phyloP scores from a whole-genome alignment of 1,140 invertebrate genomes.

The Drosophila sulfurigaster region DNA sequence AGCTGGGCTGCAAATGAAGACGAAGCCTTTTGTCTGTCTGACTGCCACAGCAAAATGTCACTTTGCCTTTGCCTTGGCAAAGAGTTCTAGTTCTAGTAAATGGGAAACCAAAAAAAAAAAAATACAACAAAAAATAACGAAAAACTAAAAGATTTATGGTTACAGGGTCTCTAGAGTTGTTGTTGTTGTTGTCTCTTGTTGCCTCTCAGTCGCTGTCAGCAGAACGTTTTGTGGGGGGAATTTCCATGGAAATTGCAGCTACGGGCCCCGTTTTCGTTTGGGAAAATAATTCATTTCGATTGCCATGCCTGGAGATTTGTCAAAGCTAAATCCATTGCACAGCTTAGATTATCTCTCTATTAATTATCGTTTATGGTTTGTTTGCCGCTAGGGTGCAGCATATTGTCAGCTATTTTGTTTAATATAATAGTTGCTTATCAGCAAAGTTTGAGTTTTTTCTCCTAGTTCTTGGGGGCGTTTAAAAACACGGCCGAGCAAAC shows the following conservation, averaged over 20 bases:
- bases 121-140: constrained; percentile 5
- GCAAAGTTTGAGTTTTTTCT: not conserved
- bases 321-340: constrained; percentile 50
- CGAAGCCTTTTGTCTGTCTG: constrained; percentile 39
- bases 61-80: constrained; percentile 4
- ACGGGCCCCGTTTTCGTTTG: constrained; percentile 45
- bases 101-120: constrained; percentile 8
- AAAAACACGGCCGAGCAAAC: constrained; percentile 49
- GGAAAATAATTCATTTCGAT: constrained; percentile 82
- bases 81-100: constrained; percentile 55
- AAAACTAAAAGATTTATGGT: constrained; percentile 71
- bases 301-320: constrained; percentile 58
- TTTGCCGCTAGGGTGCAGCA: constrained; percentile 63
- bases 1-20: constrained; percentile 52
- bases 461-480: constrained; percentile 36
- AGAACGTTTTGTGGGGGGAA: constrained; percentile 29
- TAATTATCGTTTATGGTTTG: constrained; percentile 82
- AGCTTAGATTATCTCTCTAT: constrained; percentile 80
- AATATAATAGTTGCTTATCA: constrained; percentile 57
- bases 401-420: constrained; percentile 35
- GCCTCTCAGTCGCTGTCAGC: constrained; percentile 43
- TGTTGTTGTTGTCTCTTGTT: constrained; percentile 39
- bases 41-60: constrained; percentile 54
- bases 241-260: constrained; percentile 77
- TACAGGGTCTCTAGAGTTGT: constrained; percentile 51